These are phyloP conservation scores for Conchocele bisecta DNA, from an alignment of 2,888 invertebrate genomes.

Conservation along the genomic window DNA sequence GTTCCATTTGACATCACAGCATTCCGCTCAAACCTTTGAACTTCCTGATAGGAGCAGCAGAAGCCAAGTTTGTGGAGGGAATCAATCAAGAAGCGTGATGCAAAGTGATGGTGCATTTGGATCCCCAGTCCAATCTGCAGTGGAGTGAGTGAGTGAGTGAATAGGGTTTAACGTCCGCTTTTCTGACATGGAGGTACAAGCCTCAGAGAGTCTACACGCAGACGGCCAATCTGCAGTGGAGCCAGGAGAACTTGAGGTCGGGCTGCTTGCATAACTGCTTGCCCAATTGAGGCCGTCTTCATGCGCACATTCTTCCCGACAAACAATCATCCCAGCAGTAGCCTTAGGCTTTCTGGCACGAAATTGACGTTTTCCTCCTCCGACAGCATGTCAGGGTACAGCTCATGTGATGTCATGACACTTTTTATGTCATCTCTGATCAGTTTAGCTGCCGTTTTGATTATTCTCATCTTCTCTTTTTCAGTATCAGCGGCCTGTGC, in stretches of 20 bases:
- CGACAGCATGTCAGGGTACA: no score
- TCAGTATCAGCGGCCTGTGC: no score
- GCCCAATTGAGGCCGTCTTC: conserved; percentile 9
- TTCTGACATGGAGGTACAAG: no score
- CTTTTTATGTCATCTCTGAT: no score
- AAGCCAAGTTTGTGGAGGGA: conserved; percentile 26
- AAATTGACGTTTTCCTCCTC: conserved; percentile 8
- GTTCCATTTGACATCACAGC: conserved; percentile 10
- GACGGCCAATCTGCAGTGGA: no score
- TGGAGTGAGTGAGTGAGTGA: no score
- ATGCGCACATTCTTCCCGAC: not conserved
- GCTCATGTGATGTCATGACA: no score
- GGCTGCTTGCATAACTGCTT: conserved; percentile 44
- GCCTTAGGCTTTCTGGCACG: conserved; percentile 15
- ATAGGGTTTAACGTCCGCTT: no score
- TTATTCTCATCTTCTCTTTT: no score
- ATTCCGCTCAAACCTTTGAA: conserved; percentile 20
- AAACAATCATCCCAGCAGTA: conserved; percentile 4
- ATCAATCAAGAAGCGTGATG: conserved; percentile 48
- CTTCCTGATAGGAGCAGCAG: conserved; percentile 4
- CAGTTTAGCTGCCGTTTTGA: no score
- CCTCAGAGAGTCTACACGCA: no score
- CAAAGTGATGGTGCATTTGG: conserved; percentile 33
- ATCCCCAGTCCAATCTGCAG: conserved; percentile 35
- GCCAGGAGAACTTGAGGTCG: conserved; percentile 32